Evolutionary conservation across 2,113 vertebrate species (phyloP).

Genomic region (Phoenicopterus ruber): DNA sequence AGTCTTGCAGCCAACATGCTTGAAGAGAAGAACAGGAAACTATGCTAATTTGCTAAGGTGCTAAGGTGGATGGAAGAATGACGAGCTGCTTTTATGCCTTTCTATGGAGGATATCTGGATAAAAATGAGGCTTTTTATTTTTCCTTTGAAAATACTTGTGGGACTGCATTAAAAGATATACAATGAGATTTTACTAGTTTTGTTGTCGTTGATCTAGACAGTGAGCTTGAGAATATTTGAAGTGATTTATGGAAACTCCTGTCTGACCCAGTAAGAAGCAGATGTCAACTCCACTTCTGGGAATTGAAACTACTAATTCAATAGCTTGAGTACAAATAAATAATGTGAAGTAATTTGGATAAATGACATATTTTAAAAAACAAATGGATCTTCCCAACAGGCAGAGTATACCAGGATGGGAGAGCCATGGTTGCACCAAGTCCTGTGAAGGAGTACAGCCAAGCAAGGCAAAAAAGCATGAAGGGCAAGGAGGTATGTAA

Average conservation of each 20-base stretch:
- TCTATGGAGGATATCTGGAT: neutral
- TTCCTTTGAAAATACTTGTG: neutral
- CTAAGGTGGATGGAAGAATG: neutral
- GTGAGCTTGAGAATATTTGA: neutral
- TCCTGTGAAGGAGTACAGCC: neutral
- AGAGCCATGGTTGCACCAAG: neutral
- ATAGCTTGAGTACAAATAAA: neutral
- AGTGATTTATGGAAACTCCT: neutral
- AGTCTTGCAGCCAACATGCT: neutral
- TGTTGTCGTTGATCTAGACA: neutral
- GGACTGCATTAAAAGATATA: neutral
- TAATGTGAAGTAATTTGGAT: neutral
- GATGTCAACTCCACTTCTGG: neutral
- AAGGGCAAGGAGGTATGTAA: neutral
- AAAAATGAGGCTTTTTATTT: neutral
- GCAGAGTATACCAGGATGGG: conserved; percentile 1
- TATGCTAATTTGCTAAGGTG: neutral
- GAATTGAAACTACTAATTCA: neutral
- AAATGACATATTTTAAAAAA: conserved; percentile 14
- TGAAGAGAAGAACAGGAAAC: neutral
- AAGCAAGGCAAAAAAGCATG: neutral
- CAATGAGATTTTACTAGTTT: neutral
- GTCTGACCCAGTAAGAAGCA: neutral
- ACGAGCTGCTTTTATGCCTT: neutral
- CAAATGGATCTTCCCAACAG: conserved; percentile 19